Evolutionary conservation across 2,113 vertebrate species (phyloP).

Genomic region (Apaloderma vittatum): DNA sequence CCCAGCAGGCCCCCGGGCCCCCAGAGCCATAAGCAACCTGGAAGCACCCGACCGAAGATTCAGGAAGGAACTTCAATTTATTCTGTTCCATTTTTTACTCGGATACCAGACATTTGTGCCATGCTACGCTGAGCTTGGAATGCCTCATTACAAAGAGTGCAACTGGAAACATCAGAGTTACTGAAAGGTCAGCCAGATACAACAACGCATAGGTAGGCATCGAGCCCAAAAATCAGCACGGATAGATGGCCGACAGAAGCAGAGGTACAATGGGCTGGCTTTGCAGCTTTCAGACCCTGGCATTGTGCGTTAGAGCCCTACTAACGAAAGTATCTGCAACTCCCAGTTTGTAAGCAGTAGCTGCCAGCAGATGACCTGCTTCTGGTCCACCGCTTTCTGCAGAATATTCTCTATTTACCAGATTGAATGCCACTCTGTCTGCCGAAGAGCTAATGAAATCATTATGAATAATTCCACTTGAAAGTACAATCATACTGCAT

Average conservation of each 20-base stretch:
- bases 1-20: neutral
- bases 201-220: conserved; percentile 19
- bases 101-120: neutral
- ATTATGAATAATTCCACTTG: neutral
- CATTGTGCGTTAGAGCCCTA: conserved; percentile 8
- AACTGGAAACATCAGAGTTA: conserved; percentile 46
- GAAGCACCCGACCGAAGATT: neutral
- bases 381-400: neutral
- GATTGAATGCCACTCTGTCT: neutral
- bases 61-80: neutral
- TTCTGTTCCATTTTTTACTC: neutral
- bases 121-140: neutral
- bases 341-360: neutral
- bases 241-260: conserved; percentile 7
- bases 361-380: neutral
- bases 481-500: neutral
- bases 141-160: neutral
- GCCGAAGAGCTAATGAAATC: neutral
- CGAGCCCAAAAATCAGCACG: conserved; percentile 1
- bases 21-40: neutral
- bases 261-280: conserved; percentile 30
- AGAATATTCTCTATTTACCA: conserved; percentile 26
- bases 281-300: conserved; percentile 37
- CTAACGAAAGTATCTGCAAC: conserved; percentile 26
- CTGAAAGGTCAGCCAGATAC: conserved; percentile 49